A percentile compares a stretch with the other conserved stretches of the same genome.
These are phyloP conservation scores for Caenorhabditis sinica DNA, from an alignment of 2,888 invertebrate genomes.

Conservation along the genomic window DNA sequence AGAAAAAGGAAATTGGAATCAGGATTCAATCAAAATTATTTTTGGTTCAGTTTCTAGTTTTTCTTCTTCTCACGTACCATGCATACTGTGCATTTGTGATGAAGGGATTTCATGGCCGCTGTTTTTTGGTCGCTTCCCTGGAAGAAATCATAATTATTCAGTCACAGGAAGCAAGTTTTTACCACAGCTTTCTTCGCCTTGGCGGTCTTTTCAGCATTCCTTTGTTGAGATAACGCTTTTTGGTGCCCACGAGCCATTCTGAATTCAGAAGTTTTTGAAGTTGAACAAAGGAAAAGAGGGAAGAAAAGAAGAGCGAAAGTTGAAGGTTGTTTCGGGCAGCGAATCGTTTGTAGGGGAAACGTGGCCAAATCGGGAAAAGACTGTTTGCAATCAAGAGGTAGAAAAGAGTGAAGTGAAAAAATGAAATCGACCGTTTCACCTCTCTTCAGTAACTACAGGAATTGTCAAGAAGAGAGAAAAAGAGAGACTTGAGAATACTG, in stretches of 20 bases:
- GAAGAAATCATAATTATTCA: not conserved
- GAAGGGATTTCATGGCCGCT: constrained; percentile 95
- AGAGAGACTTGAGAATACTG: not conserved
- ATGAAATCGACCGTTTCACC: not conserved
- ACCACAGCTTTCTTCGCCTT: constrained; percentile 62
- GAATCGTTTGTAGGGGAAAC: not conserved
- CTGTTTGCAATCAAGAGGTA: not conserved
- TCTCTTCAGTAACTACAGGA: not conserved
- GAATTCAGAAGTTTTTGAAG: constrained; percentile 7
- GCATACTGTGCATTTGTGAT: constrained; percentile 93
- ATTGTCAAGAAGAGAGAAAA: not conserved
- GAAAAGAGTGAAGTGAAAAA: not conserved
- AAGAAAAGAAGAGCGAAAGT: constrained; percentile 1
- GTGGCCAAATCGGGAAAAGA: constrained; percentile 2
- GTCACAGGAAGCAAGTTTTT: not conserved
- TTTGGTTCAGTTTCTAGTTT: not conserved
- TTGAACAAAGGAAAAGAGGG: not conserved
- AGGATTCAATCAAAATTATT: no score
- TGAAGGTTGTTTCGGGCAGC: not conserved
- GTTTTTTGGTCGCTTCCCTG: constrained; percentile 94
- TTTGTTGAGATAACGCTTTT: constrained; percentile 93
- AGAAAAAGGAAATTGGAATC: not conserved
- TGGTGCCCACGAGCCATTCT: constrained; percentile 98
- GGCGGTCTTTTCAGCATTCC: constrained; percentile 65
- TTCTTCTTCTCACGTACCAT: constrained; percentile 63